phyloP scores from a whole-genome alignment of 2,888 invertebrate species.

The Plebejus anna region DNA sequence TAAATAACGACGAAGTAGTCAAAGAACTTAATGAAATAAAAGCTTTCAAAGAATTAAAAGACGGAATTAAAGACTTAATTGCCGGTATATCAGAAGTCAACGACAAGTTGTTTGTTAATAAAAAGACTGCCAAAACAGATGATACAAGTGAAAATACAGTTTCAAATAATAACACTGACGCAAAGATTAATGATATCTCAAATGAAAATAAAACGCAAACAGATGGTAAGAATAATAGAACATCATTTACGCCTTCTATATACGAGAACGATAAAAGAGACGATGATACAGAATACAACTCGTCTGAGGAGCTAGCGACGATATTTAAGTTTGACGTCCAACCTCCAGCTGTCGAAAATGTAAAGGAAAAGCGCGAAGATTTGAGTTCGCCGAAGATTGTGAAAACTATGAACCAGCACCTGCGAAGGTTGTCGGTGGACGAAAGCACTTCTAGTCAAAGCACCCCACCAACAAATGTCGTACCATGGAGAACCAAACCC shows the following conservation, averaged over 20 bases:
- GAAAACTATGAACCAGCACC: constrained; percentile 67
- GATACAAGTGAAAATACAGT: constrained; percentile 46
- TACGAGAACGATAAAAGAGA: constrained; percentile 68
- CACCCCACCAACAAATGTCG: constrained; percentile 66
- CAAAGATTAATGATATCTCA: constrained; percentile 53
- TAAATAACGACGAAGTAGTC: constrained; percentile 60
- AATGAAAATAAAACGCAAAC: constrained; percentile 47
- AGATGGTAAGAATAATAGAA: constrained; percentile 53
- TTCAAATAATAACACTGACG: constrained; percentile 53
- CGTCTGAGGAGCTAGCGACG: constrained; percentile 82
- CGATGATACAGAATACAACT: constrained; percentile 81
- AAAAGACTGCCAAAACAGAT: constrained; percentile 38
- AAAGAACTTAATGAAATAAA: constrained; percentile 71
- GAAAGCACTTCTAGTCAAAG: constrained; percentile 69
- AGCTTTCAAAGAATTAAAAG: constrained; percentile 73
- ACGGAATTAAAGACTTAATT: constrained; percentile 73
- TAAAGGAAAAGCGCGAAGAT: constrained; percentile 55
- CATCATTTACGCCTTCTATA: constrained; percentile 65
- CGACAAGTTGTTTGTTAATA: constrained; percentile 65
- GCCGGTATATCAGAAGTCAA: constrained; percentile 75
- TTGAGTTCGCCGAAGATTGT: constrained; percentile 74
- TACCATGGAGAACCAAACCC: constrained; percentile 73
- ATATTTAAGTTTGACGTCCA: constrained; percentile 76
- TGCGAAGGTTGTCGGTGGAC: constrained; percentile 67
- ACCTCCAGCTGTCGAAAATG: constrained; percentile 41